Conservation (phyloP, 1,140 invertebrate genomes). For the Panulirus ornatus region DNA sequence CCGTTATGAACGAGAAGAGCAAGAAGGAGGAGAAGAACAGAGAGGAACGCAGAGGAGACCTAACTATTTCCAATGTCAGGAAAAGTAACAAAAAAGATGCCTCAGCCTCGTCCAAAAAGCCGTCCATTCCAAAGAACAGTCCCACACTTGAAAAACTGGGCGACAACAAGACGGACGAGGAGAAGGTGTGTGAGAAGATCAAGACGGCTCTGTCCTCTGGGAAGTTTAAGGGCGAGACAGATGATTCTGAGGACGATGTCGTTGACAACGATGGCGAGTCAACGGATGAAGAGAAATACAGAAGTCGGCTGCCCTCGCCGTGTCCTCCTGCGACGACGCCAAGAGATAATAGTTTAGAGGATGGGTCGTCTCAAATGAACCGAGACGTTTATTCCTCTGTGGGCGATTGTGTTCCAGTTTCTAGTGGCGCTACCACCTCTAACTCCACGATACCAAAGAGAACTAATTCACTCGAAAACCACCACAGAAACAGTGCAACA, state of each 20-base stretch:
- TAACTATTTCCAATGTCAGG: not conserved
- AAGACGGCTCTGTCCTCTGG: slow-evolving; percentile 74
- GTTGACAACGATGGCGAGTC: slow-evolving; percentile 42
- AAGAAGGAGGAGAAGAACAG: slow-evolving; percentile 66
- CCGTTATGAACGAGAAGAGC: slow-evolving; percentile 57
- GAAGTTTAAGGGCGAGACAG: slow-evolving; percentile 74
- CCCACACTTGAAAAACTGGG: slow-evolving; percentile 38
- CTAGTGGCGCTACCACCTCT: not conserved
- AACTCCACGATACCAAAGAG: slow-evolving; percentile 50
- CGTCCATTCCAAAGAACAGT: not conserved
- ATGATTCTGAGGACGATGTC: slow-evolving; percentile 70
- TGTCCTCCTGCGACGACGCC: not conserved
- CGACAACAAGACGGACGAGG: slow-evolving; percentile 75
- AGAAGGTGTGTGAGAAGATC: slow-evolving; percentile 74
- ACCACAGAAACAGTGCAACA: slow-evolving; percentile 3
- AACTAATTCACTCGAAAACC: not conserved
- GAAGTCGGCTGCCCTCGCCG: slow-evolving; percentile 3
- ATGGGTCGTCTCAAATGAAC: not conserved
- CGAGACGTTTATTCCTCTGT: not conserved
- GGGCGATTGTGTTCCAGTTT: not conserved
- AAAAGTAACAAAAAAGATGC: not conserved
- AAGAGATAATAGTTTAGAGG: not conserved
- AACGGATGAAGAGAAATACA: slow-evolving; percentile 15
- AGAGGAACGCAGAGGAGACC: slow-evolving; percentile 51
- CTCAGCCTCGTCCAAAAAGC: slow-evolving; percentile 8